phyloP scores from a whole-genome alignment of 2,888 invertebrate genomes.

The Acanthococcus lagerstroemiae region DNA sequence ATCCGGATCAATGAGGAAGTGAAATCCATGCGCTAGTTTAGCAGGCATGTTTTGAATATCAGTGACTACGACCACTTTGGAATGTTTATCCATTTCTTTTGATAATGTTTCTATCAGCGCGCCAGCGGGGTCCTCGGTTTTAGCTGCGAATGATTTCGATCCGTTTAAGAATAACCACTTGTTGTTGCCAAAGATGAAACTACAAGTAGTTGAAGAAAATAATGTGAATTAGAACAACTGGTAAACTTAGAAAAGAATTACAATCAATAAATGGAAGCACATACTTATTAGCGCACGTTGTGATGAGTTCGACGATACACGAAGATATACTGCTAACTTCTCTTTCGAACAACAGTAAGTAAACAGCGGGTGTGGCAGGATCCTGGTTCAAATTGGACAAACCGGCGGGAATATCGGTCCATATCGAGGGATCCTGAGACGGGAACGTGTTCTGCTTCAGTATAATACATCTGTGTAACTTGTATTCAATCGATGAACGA shows the following conservation, averaged over 20 bases:
- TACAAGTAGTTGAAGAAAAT: too few species aligned
- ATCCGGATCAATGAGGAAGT: constrained; percentile 5
- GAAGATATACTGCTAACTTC: background rate
- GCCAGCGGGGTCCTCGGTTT: constrained; percentile 6
- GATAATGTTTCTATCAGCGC: background rate
- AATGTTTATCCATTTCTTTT: background rate
- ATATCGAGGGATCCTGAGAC: background rate
- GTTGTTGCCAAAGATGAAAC: background rate
- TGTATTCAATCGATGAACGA: too few species aligned
- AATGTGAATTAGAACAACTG: background rate
- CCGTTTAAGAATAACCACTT: constrained; percentile 5
- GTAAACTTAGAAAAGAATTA: background rate
- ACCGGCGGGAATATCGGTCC: constrained; percentile 1
- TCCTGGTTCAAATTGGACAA: background rate
- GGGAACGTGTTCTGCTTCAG: constrained; percentile 1
- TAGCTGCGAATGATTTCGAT: background rate
- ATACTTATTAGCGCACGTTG: constrained; percentile 8
- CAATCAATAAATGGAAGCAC: background rate
- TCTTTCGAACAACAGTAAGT: constrained; percentile 1
- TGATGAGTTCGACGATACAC: constrained; percentile 11
- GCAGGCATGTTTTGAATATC: constrained; percentile 11
- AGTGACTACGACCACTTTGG: constrained; percentile 1
- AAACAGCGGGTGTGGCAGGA: constrained; percentile 7
- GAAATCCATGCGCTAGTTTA: constrained; percentile 8
- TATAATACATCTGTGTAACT: background rate